Conservation (phyloP, 1,140 invertebrate species). For the Globodera rostochiensis region DNA sequence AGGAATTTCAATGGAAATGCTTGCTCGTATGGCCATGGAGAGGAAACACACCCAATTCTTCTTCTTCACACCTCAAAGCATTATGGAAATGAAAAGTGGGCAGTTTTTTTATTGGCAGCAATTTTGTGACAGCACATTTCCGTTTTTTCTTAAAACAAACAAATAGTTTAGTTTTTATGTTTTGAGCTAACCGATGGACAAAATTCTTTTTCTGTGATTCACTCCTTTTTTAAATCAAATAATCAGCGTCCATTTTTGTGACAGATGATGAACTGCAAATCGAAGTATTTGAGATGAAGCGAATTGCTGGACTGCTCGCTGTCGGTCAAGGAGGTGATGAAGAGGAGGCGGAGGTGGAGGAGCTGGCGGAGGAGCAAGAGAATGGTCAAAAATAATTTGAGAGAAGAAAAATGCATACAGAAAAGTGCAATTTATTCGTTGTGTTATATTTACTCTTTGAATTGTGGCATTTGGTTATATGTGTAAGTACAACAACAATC, state of each 20-base stretch:
- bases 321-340: neutral
- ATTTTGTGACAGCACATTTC: neutral
- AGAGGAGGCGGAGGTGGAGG: neutral
- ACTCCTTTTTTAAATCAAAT: neutral
- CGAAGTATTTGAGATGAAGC: slow-evolving; percentile 9
- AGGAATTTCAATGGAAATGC: slow-evolving; percentile 43
- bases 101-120: neutral
- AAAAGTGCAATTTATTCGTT: too few relatives aligned
- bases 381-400: too few relatives aligned
- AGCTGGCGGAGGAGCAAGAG: neutral
- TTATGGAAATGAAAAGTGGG: slow-evolving; percentile 45
- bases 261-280: slow-evolving; percentile 3
- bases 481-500: too few relatives aligned
- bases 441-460: too few relatives aligned
- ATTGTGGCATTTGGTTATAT: too few relatives aligned
- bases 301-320: slow-evolving; percentile 23
- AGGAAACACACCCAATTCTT: slow-evolving; percentile 56
- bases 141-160: too few relatives aligned
- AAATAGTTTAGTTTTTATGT: neutral
- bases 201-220: neutral
- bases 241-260: neutral
- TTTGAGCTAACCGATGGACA: neutral
- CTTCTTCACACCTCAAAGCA: slow-evolving; percentile 62
- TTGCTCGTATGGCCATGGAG: slow-evolving; percentile 48
- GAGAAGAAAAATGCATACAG: too few relatives aligned